A percentile compares a stretch with the other conserved stretches of the same genome.
phyloP scores from a whole-genome alignment of 2,888 invertebrate species.

The Siphlonurus alternatus region DNA sequence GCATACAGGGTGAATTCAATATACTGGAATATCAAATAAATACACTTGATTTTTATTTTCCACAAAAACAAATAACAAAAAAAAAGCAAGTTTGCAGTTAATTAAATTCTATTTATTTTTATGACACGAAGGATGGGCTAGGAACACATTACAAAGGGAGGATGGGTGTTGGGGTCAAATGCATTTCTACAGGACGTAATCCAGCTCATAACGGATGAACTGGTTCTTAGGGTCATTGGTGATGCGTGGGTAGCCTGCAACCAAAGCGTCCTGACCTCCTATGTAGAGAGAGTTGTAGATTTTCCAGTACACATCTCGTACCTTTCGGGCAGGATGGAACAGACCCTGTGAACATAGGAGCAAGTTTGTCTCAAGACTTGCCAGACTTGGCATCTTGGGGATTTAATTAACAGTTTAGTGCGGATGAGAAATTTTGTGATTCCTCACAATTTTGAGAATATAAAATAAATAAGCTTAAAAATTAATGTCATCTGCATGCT shows the following conservation, averaged over 20 bases:
- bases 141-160: background rate
- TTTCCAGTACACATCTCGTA: slow-evolving; percentile 99
- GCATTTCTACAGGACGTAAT: slow-evolving; percentile 71
- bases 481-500: too few relatives aligned
- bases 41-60: background rate
- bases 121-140: background rate
- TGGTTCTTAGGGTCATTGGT: slow-evolving; percentile 90
- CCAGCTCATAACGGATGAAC: slow-evolving; percentile 82
- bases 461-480: too few relatives aligned
- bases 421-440: background rate
- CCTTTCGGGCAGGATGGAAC: slow-evolving; percentile 98
- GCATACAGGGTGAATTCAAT: too few relatives aligned
- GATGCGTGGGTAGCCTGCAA: slow-evolving; percentile 94
- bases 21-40: background rate
- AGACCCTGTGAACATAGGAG: slow-evolving; percentile 58
- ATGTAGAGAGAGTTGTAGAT: slow-evolving; percentile 98
- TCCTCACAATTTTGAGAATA: background rate
- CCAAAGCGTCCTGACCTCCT: slow-evolving; percentile 94
- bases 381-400: background rate
- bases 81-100: background rate
- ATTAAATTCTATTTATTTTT: background rate
- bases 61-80: background rate
- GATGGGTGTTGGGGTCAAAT: too few relatives aligned
- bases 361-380: background rate
- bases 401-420: background rate